Evolutionary conservation across 2,888 invertebrate species (phyloP).

Genomic region (Auanema freiburgensis): DNA sequence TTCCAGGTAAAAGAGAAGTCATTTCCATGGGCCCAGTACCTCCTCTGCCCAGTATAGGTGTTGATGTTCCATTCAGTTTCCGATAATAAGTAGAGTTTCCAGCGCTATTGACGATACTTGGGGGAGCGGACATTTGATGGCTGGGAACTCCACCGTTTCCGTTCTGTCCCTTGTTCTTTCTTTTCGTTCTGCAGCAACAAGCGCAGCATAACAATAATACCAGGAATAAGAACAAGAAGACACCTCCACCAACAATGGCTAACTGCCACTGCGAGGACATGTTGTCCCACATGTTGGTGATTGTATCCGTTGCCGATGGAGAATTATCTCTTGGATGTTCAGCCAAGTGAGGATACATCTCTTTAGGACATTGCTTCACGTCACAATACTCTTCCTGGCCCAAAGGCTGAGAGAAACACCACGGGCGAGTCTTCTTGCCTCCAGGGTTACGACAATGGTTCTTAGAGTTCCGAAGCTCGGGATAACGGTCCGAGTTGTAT

Average conservation of each 20-base stretch:
- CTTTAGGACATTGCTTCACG: constrained; percentile 67
- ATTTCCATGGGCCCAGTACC: constrained; percentile 60
- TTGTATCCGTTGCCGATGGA: constrained; percentile 29
- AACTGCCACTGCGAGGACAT: constrained; percentile 54
- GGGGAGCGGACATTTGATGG: constrained; percentile 28
- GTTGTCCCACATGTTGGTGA: constrained; percentile 49
- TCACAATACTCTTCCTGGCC: constrained; percentile 81
- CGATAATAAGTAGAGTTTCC: constrained; percentile 69
- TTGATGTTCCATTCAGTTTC: constrained; percentile 77
- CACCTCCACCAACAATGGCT: constrained; percentile 49
- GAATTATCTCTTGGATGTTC: no score
- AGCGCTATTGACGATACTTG: constrained; percentile 35
- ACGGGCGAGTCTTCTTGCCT: constrained; percentile 65
- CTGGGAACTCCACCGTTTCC: no score
- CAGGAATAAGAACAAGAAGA: constrained; percentile 49
- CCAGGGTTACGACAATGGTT: constrained; percentile 82
- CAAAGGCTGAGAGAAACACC: constrained; percentile 45
- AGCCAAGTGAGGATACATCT: constrained; percentile 39
- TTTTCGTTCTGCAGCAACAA: constrained; percentile 56
- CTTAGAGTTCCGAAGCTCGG: constrained; percentile 81
- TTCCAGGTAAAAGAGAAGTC: constrained; percentile 68
- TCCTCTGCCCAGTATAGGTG: constrained; percentile 54
- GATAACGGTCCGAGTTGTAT: constrained; percentile 74
- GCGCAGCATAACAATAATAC: constrained; percentile 55
- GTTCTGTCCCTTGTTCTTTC: constrained; percentile 23